A percentile compares a stretch with the other conserved stretches of the same genome.
These are phyloP conservation scores for Micronycteris hirsuta DNA, from an alignment of 2,113 vertebrate species.

Conservation along the genomic window DNA sequence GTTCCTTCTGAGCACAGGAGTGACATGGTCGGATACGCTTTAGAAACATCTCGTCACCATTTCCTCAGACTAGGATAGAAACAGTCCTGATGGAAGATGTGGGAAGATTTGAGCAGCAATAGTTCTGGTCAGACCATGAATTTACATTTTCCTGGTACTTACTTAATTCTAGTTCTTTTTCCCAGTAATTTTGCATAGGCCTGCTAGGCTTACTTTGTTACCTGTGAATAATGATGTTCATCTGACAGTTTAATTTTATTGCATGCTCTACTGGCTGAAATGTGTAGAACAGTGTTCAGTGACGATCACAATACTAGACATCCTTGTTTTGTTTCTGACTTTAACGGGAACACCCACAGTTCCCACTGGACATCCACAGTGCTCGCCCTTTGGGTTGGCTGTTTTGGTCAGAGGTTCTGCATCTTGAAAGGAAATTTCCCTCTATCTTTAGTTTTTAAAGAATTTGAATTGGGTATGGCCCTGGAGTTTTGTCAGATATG, in stretches of 20 bases:
- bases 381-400: not conserved
- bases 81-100: not conserved
- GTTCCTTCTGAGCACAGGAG: not conserved
- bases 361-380: not conserved
- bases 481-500: not conserved
- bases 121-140: not conserved
- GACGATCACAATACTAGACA: not conserved
- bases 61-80: not conserved
- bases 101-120: not conserved
- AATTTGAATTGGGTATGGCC: constrained; percentile 3
- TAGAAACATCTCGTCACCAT: not conserved
- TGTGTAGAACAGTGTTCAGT: not conserved
- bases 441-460: constrained; percentile 28
- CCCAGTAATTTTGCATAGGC: not conserved
- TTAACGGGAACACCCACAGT: not conserved
- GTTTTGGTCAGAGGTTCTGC: not conserved
- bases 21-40: not conserved
- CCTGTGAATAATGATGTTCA: not conserved
- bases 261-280: not conserved
- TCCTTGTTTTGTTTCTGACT: constrained; percentile 12
- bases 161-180: not conserved
- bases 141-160: not conserved
- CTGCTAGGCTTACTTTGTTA: not conserved
- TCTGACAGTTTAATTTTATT: not conserved
- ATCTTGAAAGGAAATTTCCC: not conserved